Evolutionary conservation across 2,888 invertebrate genomes (phyloP), one percentile per base, ranked within the genome.

Genomic region (Drosophila recens): DNA sequence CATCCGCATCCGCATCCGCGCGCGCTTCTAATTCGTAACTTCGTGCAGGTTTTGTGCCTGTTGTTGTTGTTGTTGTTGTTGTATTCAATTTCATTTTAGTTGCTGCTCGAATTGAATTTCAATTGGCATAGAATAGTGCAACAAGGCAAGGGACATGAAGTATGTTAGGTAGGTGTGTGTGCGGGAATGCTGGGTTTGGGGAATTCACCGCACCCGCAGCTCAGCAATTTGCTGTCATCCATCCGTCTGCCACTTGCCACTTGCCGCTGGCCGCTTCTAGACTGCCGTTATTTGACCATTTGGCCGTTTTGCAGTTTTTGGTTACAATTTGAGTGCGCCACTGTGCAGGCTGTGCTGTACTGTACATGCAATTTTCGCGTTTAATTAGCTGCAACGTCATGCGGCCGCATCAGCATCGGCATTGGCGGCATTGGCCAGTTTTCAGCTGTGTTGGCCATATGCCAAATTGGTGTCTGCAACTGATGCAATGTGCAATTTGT

Each of bases 351-450:
- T 69, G 30, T 8, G 52, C 46, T 69, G 30, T 8, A 30, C 65
- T 69, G 30, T 30, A 30, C 65, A 65, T 79, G 65, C 86, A 72
- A 77, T 86, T 86, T 84, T 75, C 72, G 80, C 72, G 82, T 80
- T 84, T 84, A 86, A 84, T 84, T 84, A 84, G 88, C 88, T 82
- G 86, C 86, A 79, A 71, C 73, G 62, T 71, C 65, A 69, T 67
- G 64, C 53, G 56, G 72, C 64, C 33, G 59, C 69, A 71, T 17
- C 49, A 27, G 67, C 57, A 61, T 62, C n/a, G n/a, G 64, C 54
- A 62, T 58, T 30, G 23, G 65, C n/a, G n/a, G 64, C 54, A 62
- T 62, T 30, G 23, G 65, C 54, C 49, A 65, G 36, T 23, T 38
- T 53, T 33, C 23, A n/a, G 9, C 17, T 13, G 27, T 67, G 63